Evolutionary conservation across 2,797 vertebrate species (phyloP).

Genomic region (Harpagifer antarcticus): DNA sequence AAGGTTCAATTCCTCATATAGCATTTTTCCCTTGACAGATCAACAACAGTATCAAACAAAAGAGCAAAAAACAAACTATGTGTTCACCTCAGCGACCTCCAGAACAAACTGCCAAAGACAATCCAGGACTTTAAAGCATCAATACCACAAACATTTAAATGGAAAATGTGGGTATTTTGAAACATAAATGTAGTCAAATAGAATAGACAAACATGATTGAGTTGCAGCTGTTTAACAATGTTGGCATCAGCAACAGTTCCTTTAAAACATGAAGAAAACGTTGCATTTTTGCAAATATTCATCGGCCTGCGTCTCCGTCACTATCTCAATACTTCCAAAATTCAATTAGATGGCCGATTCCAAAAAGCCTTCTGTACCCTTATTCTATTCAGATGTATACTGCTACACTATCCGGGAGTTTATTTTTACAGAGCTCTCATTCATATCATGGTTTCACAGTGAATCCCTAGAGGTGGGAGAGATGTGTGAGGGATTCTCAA

Average conservation of each 20-base stretch:
- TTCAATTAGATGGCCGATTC: conserved; percentile 16
- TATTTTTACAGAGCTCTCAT: conserved; percentile 72
- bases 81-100: conserved; percentile 25
- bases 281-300: not conserved
- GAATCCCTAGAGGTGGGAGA: conserved; percentile 70
- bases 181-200: not conserved
- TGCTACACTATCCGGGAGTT: conserved; percentile 60
- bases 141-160: not conserved
- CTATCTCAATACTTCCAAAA: not conserved
- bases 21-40: not conserved
- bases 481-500: conserved; percentile 71
- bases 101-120: conserved; percentile 16
- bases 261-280: not conserved
- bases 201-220: not conserved
- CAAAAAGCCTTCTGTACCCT: not conserved
- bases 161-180: not conserved
- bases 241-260: not conserved
- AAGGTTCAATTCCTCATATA: conserved; percentile 28
- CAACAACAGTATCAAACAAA: conserved; percentile 18
- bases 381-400: conserved; percentile 31
- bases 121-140: not conserved
- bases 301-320: not conserved
- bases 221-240: not conserved
- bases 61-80: conserved; percentile 4
- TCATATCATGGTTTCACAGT: conserved; percentile 73